Percentiles rank a stretch among this genome's conserved stretches.
Evolutionary conservation across 2,113 vertebrate species (phyloP).

Genomic region (Sprattus sprattus): DNA sequence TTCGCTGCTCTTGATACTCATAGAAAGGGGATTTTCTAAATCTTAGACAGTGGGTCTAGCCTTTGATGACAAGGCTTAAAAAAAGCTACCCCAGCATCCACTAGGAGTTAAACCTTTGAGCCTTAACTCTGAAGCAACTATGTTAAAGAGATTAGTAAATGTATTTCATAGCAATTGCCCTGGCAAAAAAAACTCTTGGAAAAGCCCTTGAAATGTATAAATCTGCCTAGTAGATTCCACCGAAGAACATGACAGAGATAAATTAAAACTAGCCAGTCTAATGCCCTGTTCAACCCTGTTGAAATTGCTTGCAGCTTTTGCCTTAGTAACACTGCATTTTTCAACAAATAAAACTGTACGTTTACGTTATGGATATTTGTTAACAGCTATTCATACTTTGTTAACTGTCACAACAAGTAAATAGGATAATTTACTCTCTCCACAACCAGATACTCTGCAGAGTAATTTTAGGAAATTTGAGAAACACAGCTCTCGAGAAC

Average conservation of each 20-base stretch:
- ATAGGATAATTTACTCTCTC: no score
- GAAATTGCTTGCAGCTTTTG: no score
- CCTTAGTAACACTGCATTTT: no score
- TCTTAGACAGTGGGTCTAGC: neutral
- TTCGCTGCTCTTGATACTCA: neutral
- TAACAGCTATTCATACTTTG: neutral
- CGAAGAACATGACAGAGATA: neutral
- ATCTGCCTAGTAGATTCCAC: neutral
- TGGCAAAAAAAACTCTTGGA: neutral
- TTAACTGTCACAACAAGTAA: neutral
- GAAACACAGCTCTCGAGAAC: no score
- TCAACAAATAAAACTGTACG: no score
- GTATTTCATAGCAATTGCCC: neutral
- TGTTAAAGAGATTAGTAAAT: constrained; percentile 9
- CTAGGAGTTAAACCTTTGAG: neutral
- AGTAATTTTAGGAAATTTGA: no score
- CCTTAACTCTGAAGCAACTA: neutral
- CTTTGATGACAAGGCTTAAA: neutral
- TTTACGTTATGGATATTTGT: neutral
- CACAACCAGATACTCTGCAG: no score
- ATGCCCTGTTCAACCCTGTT: no score
- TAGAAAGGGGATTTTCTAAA: neutral
- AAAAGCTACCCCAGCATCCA: neutral
- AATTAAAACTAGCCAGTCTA: no score
- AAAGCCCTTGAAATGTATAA: neutral